Base-by-base conservation (phyloP, 1,140 invertebrate genomes). In the Zelostemma sp. region DNA sequence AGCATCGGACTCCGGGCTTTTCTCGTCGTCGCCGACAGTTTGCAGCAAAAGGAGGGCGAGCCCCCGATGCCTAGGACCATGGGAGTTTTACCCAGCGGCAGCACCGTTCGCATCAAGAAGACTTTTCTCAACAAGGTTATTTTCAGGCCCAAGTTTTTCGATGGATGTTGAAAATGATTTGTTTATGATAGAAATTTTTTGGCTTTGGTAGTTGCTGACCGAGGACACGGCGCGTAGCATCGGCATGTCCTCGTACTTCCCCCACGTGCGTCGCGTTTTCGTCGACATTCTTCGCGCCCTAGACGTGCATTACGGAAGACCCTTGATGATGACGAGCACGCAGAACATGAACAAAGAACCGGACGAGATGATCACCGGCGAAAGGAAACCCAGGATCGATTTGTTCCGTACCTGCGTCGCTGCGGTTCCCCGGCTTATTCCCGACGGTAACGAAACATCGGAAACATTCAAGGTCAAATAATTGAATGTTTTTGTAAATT, bases 11-110 rank as follows among this genome's bases (percentile, higher is more conserved):
- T 99, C 8, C 86, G 95, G 74, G 97, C 98, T 0, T 99, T 99
- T 80, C 87, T 99, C 1, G 97, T 99, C 0, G 97, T 99, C 6
- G 97, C 98, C 11, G 98, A 99, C 81, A 97, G 96, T 78, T 85
- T 99, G 14, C 97, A 99, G 80, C 98, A 99, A 84, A 98, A 99
- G 81, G 98, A 99, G 85, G 97, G 93, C 0, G 96, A 99, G 80
- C 97, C 97, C 6, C 96, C 97, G 0, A 99, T 99, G 97, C 97
- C 97, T 0, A 88, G 96, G 67, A 96, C 96, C 0, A 94, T 97
- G 47, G 95, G 95, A 0, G 95, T 96, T 1, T 85, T 98, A 33
- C 97, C 97, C 0, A 98, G 96, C 0, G 97, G 96, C 0, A 97
- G 97, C 82, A 97, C 97, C 0, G 87, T 99, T 47, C 85, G 95